Evolutionary conservation across 2,888 invertebrate species (phyloP).

Genomic region (Clivina fossor): DNA sequence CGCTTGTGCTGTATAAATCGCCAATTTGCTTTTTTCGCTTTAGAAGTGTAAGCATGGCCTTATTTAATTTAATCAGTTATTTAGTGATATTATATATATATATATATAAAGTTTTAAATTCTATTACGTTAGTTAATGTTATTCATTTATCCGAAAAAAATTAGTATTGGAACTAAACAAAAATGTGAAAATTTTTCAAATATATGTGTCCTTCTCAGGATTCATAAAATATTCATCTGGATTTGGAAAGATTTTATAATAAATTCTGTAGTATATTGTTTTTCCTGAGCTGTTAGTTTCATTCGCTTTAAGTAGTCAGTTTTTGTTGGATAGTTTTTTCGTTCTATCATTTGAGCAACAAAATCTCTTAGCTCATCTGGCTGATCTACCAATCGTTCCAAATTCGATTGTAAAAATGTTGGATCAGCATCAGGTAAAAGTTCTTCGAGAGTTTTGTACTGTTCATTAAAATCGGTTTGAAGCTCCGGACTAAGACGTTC

Average conservation of each 20-base stretch:
- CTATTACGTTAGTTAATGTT: too few species aligned
- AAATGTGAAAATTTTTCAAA: too few species aligned
- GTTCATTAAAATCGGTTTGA: conserved; percentile 43
- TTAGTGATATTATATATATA: too few species aligned
- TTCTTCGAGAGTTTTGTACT: conserved; percentile 44
- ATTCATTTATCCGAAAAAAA: too few species aligned
- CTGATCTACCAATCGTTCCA: conserved; percentile 42
- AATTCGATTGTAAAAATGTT: conserved; percentile 45
- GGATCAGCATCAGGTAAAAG: conserved; percentile 50
- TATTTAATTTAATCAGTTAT: too few species aligned
- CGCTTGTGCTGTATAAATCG: too few species aligned
- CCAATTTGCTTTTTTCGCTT: too few species aligned
- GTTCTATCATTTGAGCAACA: conserved; percentile 45
- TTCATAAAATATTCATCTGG: conserved; percentile 49
- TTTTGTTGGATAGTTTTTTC: conserved; percentile 49
- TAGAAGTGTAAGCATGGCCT: too few species aligned
- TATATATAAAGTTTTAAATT: too few species aligned
- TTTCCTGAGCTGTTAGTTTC: conserved; percentile 49
- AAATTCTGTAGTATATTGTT: conserved; percentile 53
- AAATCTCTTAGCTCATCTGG: conserved; percentile 44
- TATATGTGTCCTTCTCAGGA: too few species aligned
- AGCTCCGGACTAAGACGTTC: conserved; percentile 31
- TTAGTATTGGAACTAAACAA: too few species aligned
- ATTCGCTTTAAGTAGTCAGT: conserved; percentile 49
- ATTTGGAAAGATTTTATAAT: conserved; percentile 53